phyloP scores from a whole-genome alignment of 2,797 vertebrate species.

The Enteromius viviparus region DNA sequence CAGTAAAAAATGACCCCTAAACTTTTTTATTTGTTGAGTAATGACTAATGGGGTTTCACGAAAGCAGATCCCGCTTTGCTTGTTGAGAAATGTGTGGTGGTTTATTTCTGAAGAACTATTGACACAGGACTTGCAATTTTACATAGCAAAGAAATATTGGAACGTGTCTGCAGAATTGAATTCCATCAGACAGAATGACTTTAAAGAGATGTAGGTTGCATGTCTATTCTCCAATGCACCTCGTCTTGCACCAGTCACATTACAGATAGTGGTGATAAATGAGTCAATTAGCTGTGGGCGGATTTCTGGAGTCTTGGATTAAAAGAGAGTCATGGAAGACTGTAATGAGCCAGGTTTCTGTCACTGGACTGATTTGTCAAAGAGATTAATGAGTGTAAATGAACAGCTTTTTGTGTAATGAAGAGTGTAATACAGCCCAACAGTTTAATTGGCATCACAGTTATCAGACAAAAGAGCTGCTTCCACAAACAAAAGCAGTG shows the following conservation, averaged over 20 bases:
- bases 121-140: neutral
- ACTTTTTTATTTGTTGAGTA: constrained; percentile 4
- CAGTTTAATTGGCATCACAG: constrained; percentile 27
- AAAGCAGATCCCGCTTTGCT: constrained; percentile 5
- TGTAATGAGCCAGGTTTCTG: constrained; percentile 48
- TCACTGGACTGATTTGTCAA: constrained; percentile 47
- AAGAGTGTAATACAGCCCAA: constrained; percentile 27
- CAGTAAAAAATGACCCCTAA: neutral
- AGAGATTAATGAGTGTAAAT: constrained; percentile 54
- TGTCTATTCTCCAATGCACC: constrained; percentile 25
- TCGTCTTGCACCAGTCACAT: constrained; percentile 45
- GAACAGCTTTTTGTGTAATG: constrained; percentile 26
- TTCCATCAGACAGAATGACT: constrained; percentile 8
- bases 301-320: constrained; percentile 29
- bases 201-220: constrained; percentile 17
- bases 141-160: constrained; percentile 1
- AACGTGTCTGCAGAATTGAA: neutral
- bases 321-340: constrained; percentile 35
- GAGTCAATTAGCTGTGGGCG: constrained; percentile 47
- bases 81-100: neutral
- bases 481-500: constrained; percentile 41
- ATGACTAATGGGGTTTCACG: constrained; percentile 13
- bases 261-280: constrained; percentile 56
- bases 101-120: constrained; percentile 5
- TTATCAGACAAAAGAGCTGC: constrained; percentile 31